Evolutionary conservation across 1,140 invertebrate species (phyloP).

Genomic region (Musca domestica): DNA sequence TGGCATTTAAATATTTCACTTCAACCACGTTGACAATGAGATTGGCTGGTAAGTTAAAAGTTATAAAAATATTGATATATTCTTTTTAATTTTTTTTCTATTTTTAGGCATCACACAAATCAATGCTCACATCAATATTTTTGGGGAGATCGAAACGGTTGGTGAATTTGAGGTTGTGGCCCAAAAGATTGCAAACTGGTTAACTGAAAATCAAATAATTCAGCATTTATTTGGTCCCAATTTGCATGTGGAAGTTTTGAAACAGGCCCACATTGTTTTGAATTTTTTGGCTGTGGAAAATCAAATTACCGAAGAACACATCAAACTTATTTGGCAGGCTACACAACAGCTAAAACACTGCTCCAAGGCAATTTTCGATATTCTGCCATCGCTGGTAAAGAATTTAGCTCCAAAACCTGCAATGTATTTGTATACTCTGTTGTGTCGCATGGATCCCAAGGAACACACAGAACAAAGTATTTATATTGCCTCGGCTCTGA

Average conservation of each 20-base stretch:
- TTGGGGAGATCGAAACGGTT: slow-evolving; percentile 84
- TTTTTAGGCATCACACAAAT: slow-evolving; percentile 81
- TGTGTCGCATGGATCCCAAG: slow-evolving; percentile 81
- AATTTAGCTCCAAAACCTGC: slow-evolving; percentile 84
- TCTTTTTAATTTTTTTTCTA: neutral
- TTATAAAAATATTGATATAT: slow-evolving; percentile 3
- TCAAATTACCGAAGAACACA: slow-evolving; percentile 84
- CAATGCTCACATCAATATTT: slow-evolving; percentile 87
- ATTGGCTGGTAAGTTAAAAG: slow-evolving; percentile 61
- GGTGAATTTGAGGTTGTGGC: slow-evolving; percentile 81
- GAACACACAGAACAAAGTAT: slow-evolving; percentile 92
- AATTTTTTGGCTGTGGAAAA: slow-evolving; percentile 91
- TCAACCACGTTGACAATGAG: slow-evolving; percentile 91
- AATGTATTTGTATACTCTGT: slow-evolving; percentile 79
- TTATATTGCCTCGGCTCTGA: slow-evolving; percentile 82
- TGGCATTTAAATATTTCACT: slow-evolving; percentile 94
- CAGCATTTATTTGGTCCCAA: slow-evolving; percentile 95
- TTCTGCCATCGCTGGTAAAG: slow-evolving; percentile 85
- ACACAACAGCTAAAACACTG: slow-evolving; percentile 94
- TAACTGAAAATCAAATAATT: slow-evolving; percentile 88
- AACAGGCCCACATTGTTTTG: slow-evolving; percentile 89
- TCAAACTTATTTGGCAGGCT: slow-evolving; percentile 91
- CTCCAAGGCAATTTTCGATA: slow-evolving; percentile 87
- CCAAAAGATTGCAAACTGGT: slow-evolving; percentile 80
- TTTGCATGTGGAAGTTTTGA: slow-evolving; percentile 90